Percentiles rank a stretch among this genome's conserved stretches.
Conservation (phyloP, 2,888 invertebrate genomes). For the Craniophora ligustri region DNA sequence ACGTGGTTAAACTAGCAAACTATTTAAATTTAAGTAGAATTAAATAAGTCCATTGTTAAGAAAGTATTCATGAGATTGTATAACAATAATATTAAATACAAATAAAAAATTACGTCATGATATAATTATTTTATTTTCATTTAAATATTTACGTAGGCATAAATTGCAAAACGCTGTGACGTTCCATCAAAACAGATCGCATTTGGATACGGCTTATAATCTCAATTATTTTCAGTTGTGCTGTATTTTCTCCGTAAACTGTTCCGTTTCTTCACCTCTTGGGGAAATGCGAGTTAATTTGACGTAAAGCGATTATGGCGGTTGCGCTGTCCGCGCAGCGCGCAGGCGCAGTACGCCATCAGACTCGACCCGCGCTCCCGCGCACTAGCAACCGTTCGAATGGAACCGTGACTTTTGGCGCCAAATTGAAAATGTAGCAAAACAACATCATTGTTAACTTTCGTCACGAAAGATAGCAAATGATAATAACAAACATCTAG, state of each 20-base stretch:
- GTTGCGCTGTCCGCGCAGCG: conserved; percentile 60
- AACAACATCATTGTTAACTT: conserved; percentile 78
- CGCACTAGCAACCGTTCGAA: conserved; percentile 54
- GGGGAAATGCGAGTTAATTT: conserved; percentile 83
- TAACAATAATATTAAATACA: neutral
- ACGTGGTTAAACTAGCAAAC: too few relatives aligned
- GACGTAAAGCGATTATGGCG: conserved; percentile 77
- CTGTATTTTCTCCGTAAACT: conserved; percentile 78
- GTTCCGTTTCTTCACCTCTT: conserved; percentile 82
- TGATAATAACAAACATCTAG: conserved; percentile 58
- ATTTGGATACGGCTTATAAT: conserved; percentile 66
- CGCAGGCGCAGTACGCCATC: conserved; percentile 72
- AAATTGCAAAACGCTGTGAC: neutral
- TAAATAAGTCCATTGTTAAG: too few relatives aligned
- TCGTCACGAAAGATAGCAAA: conserved; percentile 77
- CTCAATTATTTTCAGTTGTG: conserved; percentile 78
- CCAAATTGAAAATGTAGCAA: conserved; percentile 56
- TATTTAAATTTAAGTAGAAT: too few relatives aligned
- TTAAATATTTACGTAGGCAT: conserved; percentile 2
- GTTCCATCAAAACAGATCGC: conserved; percentile 3
- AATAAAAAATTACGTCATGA: neutral
- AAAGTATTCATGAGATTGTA: too few relatives aligned
- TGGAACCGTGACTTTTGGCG: conserved; percentile 57
- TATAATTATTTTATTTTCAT: neutral
- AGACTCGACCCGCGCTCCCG: conserved; percentile 73